Percentiles rank a stretch among this genome's conserved stretches.
phyloP scores from a whole-genome alignment of 2,888 invertebrate species.

The Dicranocentrus wangi region DNA sequence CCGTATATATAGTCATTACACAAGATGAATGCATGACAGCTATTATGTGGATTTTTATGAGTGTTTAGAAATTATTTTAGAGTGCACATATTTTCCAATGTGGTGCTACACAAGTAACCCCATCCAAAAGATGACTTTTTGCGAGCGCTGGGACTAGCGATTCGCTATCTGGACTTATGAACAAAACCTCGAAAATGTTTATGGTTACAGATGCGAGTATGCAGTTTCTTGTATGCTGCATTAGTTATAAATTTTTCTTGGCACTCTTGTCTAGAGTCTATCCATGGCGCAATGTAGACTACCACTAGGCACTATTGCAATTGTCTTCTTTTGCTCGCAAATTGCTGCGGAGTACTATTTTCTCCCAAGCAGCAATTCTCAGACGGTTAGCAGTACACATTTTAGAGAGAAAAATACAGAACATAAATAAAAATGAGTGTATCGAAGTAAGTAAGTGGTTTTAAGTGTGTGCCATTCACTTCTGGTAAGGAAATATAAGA shows the following conservation, averaged over 20 bases:
- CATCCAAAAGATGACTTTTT: too few species aligned
- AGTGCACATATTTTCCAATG: slow-evolving; percentile 32
- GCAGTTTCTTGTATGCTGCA: slow-evolving; percentile 10
- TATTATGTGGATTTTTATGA: slow-evolving; percentile 41
- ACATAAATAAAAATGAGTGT: slow-evolving; percentile 26
- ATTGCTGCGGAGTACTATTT: background rate
- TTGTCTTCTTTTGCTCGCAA: background rate
- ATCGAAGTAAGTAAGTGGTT: slow-evolving; percentile 1
- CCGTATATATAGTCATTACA: slow-evolving; percentile 16
- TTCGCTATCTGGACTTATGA: too few species aligned
- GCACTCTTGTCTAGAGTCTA: background rate
- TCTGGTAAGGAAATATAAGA: slow-evolving; percentile 9
- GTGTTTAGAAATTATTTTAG: slow-evolving; percentile 36
- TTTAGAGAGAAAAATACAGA: slow-evolving; percentile 18
- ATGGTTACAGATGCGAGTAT: background rate
- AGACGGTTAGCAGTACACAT: background rate
- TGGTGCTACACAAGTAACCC: background rate
- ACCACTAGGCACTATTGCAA: background rate
- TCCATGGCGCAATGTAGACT: background rate
- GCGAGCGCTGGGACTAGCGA: too few species aligned
- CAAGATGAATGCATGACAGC: slow-evolving; percentile 32
- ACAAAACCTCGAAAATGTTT: background rate
- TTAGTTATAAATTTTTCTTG: slow-evolving; percentile 2
- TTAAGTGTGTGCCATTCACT: background rate
- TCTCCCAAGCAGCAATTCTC: background rate